Evolutionary conservation across 2,888 invertebrate species (phyloP).

Genomic region (Unio pictorum): DNA sequence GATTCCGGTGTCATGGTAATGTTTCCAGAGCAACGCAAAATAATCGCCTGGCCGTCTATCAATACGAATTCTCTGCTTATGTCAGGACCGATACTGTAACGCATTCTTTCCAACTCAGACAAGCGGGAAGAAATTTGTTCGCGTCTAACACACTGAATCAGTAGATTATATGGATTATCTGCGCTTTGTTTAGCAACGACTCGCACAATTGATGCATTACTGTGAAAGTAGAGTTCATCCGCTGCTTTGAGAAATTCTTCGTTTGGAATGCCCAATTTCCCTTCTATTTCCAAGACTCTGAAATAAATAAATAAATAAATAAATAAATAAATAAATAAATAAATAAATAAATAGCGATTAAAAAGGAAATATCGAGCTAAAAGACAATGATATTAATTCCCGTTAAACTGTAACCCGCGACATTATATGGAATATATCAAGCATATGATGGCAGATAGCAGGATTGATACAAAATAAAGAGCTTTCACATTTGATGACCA

Average conservation of each 20-base stretch:
- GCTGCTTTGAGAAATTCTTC: conserved; percentile 3
- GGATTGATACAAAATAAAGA: too few species aligned
- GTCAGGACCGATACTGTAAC: conserved; percentile 2
- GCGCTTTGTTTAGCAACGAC: conserved; percentile 3
- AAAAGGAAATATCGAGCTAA: too few species aligned
- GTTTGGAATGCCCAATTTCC: background rate
- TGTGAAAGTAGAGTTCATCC: conserved; percentile 3
- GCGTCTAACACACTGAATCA: conserved; percentile 4
- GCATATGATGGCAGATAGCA: too few species aligned
- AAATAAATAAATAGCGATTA: too few species aligned
- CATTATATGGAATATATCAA: too few species aligned
- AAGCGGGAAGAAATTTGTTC: conserved; percentile 3
- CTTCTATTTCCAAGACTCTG: conserved; percentile 2
- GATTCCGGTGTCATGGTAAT: conserved; percentile 1
- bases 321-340: too few species aligned
- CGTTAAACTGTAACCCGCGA: too few species aligned
- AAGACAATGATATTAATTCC: too few species aligned
- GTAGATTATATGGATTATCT: background rate
- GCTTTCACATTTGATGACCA: too few species aligned
- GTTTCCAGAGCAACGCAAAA: background rate
- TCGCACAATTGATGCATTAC: conserved; percentile 2
- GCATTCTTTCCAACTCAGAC: background rate
- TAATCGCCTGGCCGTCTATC: conserved; percentile 1
- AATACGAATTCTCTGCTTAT: conserved; percentile 3
- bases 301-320: background rate